Evolutionary conservation across 2,888 invertebrate genomes (phyloP).

Genomic region (Colostygia pectinataria): DNA sequence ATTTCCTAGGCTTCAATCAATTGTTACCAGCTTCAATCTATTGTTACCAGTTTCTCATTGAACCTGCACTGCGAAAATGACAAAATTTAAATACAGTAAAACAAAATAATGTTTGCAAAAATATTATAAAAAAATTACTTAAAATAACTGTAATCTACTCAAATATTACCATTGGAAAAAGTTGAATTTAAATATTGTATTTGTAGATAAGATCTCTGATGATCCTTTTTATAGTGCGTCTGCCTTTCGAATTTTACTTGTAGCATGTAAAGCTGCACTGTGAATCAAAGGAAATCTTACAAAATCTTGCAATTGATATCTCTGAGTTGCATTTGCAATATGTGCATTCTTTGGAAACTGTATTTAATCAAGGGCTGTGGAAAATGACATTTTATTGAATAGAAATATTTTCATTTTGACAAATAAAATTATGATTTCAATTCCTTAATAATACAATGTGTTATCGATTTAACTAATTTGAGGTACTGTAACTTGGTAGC

Average conservation of each 20-base stretch:
- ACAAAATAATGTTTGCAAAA: not conserved
- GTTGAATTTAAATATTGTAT: no score
- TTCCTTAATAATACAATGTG: no score
- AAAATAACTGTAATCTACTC: no score
- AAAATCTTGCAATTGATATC: slow-evolving; percentile 46
- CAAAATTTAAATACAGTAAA: not conserved
- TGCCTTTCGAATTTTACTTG: slow-evolving; percentile 16
- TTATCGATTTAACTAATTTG: no score
- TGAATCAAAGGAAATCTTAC: slow-evolving; percentile 45
- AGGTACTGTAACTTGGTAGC: no score
- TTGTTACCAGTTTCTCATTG: slow-evolving; percentile 11
- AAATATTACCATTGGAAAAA: no score
- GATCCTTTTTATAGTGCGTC: slow-evolving; percentile 6
- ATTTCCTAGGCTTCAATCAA: slow-evolving; percentile 20
- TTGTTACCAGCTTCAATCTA: slow-evolving; percentile 14
- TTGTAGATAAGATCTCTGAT: no score
- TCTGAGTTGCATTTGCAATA: slow-evolving; percentile 34
- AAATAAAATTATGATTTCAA: no score
- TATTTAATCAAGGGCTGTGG: no score
- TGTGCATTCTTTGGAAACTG: slow-evolving; percentile 21
- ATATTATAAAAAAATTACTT: no score
- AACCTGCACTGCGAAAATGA: slow-evolving; percentile 1
- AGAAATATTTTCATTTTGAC: not conserved
- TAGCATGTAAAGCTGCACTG: slow-evolving; percentile 9
- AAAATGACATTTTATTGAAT: no score